Base-by-base conservation (phyloP, 2,797 vertebrate genomes). In the Miichthys miiuy region DNA sequence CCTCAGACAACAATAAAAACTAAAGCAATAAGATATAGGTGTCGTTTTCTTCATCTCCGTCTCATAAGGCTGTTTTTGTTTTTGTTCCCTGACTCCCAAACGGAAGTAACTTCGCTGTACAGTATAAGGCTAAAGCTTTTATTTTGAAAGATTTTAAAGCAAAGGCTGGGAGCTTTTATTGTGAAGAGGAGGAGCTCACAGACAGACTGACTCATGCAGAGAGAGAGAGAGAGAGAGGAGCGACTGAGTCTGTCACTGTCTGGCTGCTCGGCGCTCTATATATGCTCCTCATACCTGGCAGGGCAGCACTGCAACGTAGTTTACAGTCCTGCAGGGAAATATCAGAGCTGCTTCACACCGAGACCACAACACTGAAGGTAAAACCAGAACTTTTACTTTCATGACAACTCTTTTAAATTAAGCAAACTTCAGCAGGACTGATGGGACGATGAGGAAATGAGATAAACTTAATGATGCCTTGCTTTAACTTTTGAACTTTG, bases 221-320 rank as follows among this genome's bases (percentile, higher is more conserved):
- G 68, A 68, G 69, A 52, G 71, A 50, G 70, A 41, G 79, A 64
- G 82, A 56, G 77, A 44, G 88, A 60, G 34, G 34, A 73, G 77
- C 38, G 84, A 60, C 65, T 57, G 84, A 34, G 80, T 92, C 91
- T 93, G 90, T 93, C 92, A 92, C 87, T 60, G 93, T 92, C 91
- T 95, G 94, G 90, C 91, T 90, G 88, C 89, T 89, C 81, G 20
- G 69, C 18, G 70, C 90, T 90, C 86, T 96, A 96, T 97, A 96
- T 93, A 97, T 91, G 87, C 80, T 83, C 75, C 84, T 74, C 71
- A 84, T 92, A 96, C 96, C 96, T 96, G 96, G 82, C 78, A 76
- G 80, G 46, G 74, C 86, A 74, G 75, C 88, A 87, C 64, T 63
- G 77, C 77, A 63, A 52, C 81, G 6, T 69, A 50, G 52, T 64